Base-by-base conservation (phyloP, 1,140 invertebrate species). In the Caenorhabditis remanei region DNA sequence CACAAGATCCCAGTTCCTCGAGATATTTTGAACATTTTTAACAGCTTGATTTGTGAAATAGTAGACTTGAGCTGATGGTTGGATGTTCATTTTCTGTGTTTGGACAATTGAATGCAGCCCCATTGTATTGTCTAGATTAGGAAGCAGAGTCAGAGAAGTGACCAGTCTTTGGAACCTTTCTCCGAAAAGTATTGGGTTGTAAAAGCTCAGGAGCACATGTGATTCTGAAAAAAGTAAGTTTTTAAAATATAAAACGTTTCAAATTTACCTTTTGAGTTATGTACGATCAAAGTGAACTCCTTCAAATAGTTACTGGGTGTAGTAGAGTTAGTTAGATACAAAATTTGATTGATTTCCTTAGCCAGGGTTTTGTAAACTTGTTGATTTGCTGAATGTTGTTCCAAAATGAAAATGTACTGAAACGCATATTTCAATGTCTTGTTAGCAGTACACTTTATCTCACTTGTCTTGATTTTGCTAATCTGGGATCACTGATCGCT, bases 21-120 rank as follows among this genome's bases (percentile, higher is more conserved):
- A 46, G 5, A 75, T n/a, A n/a, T 75, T 75, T 13, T 75, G 67
- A n/a, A 75, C 67, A n/a, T 75, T 75, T 46, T 75, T 75, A 40
- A 75, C 67, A 11, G 67, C 67, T 75, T 75, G 67, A 75, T 75
- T 75, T n/a, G 67, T 46, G 24, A 75, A 75, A 75, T 75, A 75
- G 46, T 75, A 75, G 4, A 75, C 67, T 75, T 75, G 67, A 75
- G 67, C 67, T 8, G 67, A 46, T 13, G 67, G 67, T 46, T 46
- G 67, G 19, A 75, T 75, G 43, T 75, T 75, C 67, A 75, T 75
- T 75, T 75, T 75, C 13, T 75, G 67, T 46, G 67, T 41, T n/a
- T 75, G 67, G n/a, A 75, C 16, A 6, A 75, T 75, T 75, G 67
- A 75, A 21, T 46, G 41, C 9, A 75, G n/a, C 19, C 67, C 67